Evolutionary conservation across 2,888 invertebrate genomes (phyloP), one percentile per base, ranked within the genome.

Genomic region (Aricia artaxerxes): DNA sequence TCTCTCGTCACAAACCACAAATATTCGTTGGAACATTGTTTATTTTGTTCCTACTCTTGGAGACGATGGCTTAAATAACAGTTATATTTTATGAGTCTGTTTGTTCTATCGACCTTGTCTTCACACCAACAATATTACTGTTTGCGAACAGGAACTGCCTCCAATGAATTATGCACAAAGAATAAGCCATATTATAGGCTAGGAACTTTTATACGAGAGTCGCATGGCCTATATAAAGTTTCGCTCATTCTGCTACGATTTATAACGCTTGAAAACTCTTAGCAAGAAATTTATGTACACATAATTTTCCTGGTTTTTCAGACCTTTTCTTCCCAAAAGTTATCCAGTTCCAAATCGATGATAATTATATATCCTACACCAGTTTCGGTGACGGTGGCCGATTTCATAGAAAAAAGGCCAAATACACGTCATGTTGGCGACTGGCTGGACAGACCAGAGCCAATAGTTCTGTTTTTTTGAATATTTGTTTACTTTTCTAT

Each of bases 71-170:
- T 73, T 44, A 44, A 73, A 73, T 44, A 73, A 73, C 44, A 73
- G n/a, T 73, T 73, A 44, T 44, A 24, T 44, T 73, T 73, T 73
- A 44, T 73, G 44, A 44, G 40, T 44, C 40, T 73, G 44, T 73
- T 73, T 73, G 44, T 73, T 73, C 73, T 73, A 73, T 44, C 73
- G 73, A 73, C 73, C 73, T 73, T 73, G 44, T 73, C 73, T 73
- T 73, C 73, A 73, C 73, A 73, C 73, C 73, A 24, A 44, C 44
- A 73, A 69, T 69, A 69, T 69, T 44, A 73, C 44, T 73, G 44
- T 73, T 73, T 73, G 73, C 24, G 44, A 73, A 69, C 69, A 73
- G 73, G 73, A 73, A 73, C 73, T n/a, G 44, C 31, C 44, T 9
- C 44, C 3, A 44, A 44, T 73, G 73, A 73, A 73, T 73, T 73